Percentiles rank a stretch among this genome's conserved stretches.
phyloP scores from a whole-genome alignment of 2,113 vertebrate genomes.

The Phyllostomus hastatus region DNA sequence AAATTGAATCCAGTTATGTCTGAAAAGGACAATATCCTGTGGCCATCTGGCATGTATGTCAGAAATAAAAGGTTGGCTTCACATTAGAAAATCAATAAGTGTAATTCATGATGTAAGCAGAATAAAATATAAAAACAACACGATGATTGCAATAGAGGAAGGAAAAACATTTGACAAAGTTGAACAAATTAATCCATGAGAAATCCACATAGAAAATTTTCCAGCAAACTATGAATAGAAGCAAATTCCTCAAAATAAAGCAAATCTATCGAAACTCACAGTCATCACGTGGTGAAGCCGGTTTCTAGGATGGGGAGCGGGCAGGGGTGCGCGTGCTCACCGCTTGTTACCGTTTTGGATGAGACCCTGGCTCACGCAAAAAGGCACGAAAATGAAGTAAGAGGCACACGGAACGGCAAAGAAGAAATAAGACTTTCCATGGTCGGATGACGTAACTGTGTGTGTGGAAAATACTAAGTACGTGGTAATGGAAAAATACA shows the following conservation, averaged over 20 bases:
- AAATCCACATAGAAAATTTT: background rate
- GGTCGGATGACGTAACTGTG: background rate
- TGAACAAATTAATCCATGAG: background rate
- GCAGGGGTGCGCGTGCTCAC: background rate
- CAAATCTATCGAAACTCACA: background rate
- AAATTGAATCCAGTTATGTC: background rate
- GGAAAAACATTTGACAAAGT: background rate
- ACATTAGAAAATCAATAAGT: background rate
- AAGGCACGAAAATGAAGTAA: background rate
- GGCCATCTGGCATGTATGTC: background rate
- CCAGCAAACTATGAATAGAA: background rate
- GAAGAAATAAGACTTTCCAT: background rate
- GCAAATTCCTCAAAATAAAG: background rate
- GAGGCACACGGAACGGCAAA: background rate
- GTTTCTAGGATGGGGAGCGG: background rate
- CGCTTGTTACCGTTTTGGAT: background rate
- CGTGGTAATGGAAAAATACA: too few species aligned
- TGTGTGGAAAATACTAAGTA: background rate
- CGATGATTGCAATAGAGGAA: background rate
- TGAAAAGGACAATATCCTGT: background rate
- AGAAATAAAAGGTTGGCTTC: background rate
- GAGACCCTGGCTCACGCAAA: background rate
- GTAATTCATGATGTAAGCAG: background rate
- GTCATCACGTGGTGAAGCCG: background rate
- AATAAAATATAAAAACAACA: background rate